phyloP scores from a whole-genome alignment of 2,888 invertebrate genomes.

The Ganaspis brasiliensis region DNA sequence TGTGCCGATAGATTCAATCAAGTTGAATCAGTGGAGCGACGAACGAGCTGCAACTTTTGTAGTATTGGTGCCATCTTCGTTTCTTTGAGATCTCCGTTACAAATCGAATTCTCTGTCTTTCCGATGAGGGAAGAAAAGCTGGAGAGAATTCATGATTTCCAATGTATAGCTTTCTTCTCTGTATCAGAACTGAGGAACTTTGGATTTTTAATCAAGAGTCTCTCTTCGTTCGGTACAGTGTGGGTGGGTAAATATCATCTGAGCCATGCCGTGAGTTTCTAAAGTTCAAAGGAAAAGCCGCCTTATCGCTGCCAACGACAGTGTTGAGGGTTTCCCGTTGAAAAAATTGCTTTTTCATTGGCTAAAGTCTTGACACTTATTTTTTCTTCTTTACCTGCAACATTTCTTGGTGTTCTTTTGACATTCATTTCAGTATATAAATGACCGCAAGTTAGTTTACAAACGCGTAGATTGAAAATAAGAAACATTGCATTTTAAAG shows the following conservation, averaged over 20 bases:
- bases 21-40: conserved; percentile 40
- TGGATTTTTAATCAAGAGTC: conserved; percentile 40
- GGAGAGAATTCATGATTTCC: conserved; percentile 33
- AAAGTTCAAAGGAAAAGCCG: conserved; percentile 42
- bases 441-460: not conserved
- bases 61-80: conserved; percentile 33
- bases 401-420: not conserved
- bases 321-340: not conserved
- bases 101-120: conserved; percentile 41
- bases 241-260: conserved; percentile 32
- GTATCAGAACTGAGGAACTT: conserved; percentile 27
- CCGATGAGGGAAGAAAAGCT: not conserved
- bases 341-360: conserved; percentile 37
- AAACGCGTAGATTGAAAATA: not conserved
- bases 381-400: not conserved
- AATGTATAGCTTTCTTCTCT: conserved; percentile 16
- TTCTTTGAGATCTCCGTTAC: conserved; percentile 35
- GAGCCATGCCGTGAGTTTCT: conserved; percentile 24
- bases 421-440: not conserved
- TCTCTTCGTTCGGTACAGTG: conserved; percentile 12
- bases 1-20: conserved; percentile 56
- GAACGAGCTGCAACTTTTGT: conserved; percentile 40
- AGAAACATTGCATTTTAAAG: not conserved
- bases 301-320: conserved; percentile 40
- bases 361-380: conserved; percentile 7